Evolutionary conservation across 2,797 vertebrate species (phyloP).

Genomic region (Argentina silus): DNA sequence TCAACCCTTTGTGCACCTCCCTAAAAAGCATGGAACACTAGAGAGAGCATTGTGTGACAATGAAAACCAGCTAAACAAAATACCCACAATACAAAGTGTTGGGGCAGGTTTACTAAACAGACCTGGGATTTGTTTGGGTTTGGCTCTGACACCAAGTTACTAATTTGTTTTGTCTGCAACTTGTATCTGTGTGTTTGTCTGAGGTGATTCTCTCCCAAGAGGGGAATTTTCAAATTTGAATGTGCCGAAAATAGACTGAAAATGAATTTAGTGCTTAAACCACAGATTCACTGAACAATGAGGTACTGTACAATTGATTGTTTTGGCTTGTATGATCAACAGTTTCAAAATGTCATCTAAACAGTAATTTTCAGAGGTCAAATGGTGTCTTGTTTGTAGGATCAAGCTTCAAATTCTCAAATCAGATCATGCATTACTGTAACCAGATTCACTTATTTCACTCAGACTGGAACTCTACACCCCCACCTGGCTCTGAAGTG

Average conservation of each 20-base stretch:
- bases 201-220: slow-evolving; percentile 61
- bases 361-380: not conserved
- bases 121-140: slow-evolving; percentile 67
- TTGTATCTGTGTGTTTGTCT: slow-evolving; percentile 70
- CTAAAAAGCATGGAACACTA: slow-evolving; percentile 35
- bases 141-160: slow-evolving; percentile 63
- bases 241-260: slow-evolving; percentile 54
- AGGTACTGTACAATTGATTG: no score
- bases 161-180: slow-evolving; percentile 79
- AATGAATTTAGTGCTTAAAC: slow-evolving; percentile 33
- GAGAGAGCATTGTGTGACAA: slow-evolving; percentile 40
- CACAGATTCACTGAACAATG: not conserved
- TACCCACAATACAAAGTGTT: slow-evolving; percentile 57
- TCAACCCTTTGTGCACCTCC: slow-evolving; percentile 16
- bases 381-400: not conserved
- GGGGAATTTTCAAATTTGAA: slow-evolving; percentile 45
- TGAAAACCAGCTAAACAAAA: slow-evolving; percentile 50
- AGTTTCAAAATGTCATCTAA: not conserved
- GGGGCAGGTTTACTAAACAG: slow-evolving; percentile 67
- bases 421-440: not conserved
- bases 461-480: not conserved
- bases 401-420: not conserved
- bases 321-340: no score
- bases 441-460: not conserved
- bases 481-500: slow-evolving; percentile 15